These are phyloP conservation scores for Onthophagus taurus DNA, from an alignment of 1,140 invertebrate genomes.

Conservation along the genomic window DNA sequence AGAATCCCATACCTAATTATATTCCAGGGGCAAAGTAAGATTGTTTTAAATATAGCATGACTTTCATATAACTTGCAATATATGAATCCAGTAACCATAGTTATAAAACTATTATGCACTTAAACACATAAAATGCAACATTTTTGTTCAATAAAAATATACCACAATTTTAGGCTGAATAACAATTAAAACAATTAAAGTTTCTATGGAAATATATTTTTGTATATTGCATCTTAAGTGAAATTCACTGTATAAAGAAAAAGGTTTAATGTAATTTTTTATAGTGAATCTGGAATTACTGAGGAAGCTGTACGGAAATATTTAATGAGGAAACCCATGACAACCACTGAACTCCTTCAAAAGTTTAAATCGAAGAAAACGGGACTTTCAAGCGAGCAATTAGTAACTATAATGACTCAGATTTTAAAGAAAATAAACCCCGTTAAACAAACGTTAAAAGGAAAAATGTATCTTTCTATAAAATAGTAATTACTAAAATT, in stretches of 20 bases:
- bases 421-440: constrained; percentile 93
- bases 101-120: no score
- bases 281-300: constrained; percentile 78
- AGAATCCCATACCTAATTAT: constrained; percentile 37
- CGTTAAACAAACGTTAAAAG: constrained; percentile 83
- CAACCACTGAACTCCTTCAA: constrained; percentile 84
- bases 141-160: constrained; percentile 1
- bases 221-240: no score
- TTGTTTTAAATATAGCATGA: neutral
- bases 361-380: constrained; percentile 94
- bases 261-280: no score
- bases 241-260: no score
- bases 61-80: no score
- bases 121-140: neutral
- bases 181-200: no score
- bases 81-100: no score
- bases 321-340: constrained; percentile 91
- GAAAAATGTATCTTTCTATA: constrained; percentile 90
- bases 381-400: constrained; percentile 77
- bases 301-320: constrained; percentile 91
- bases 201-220: no score
- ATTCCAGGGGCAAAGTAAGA: constrained; percentile 39
- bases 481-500: constrained; percentile 3
- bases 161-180: no score
- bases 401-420: constrained; percentile 88